Evolutionary conservation across 2,888 invertebrate genomes (phyloP).

Genomic region (Lepidochrysops patricia): DNA sequence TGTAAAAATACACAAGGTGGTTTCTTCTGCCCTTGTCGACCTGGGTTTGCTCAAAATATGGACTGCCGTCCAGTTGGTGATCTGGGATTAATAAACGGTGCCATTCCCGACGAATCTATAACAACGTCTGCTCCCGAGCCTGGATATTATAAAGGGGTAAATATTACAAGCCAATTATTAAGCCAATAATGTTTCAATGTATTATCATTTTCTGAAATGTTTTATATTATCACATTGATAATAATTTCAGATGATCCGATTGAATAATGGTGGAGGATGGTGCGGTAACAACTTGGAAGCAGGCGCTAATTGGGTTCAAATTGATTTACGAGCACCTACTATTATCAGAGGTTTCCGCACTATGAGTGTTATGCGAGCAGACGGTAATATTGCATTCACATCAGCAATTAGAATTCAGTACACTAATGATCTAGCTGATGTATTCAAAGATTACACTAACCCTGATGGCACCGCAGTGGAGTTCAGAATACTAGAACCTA

Average conservation of each 20-base stretch:
- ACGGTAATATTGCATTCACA: conserved; percentile 90
- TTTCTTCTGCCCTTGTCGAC: conserved; percentile 90
- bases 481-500: conserved; percentile 91
- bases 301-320: conserved; percentile 90
- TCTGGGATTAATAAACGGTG: conserved; percentile 89
- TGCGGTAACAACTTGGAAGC: conserved; percentile 90
- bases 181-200: neutral
- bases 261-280: conserved; percentile 91
- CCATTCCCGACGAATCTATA: conserved; percentile 92
- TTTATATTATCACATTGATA: neutral
- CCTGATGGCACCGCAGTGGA: conserved; percentile 95
- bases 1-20: conserved; percentile 92
- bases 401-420: conserved; percentile 92
- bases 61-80: conserved; percentile 94
- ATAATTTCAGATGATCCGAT: conserved; percentile 80
- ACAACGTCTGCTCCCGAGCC: conserved; percentile 87
- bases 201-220: neutral
- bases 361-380: conserved; percentile 88
- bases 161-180: conserved; percentile 23
- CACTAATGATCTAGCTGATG: conserved; percentile 90
- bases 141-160: conserved; percentile 87
- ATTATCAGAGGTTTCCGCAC: conserved; percentile 93
- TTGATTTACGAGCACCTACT: conserved; percentile 91
- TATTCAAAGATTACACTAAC: conserved; percentile 93
- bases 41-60: conserved; percentile 87